Base-by-base conservation (phyloP, 2,113 vertebrate genomes). In the Lota lota region DNA sequence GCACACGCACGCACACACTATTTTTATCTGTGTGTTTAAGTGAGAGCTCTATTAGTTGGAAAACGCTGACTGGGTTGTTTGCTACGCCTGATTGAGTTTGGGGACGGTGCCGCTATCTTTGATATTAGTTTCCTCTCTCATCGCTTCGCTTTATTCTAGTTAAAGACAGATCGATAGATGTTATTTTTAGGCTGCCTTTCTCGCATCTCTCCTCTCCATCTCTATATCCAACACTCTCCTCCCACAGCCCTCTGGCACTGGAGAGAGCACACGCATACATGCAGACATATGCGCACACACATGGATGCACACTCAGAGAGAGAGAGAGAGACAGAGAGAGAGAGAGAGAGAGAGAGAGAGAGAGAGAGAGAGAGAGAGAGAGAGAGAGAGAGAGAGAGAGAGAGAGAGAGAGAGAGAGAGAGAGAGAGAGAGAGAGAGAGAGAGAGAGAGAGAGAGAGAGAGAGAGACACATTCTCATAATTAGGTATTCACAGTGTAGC, bases 121-220 rank as follows among this genome's bases (percentile, higher is more conserved):
- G n/a, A 12, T 40, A 36, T 61, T 24, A 56, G n/a, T n/a, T 61
- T 61, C 4, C 19, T n/a, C 18, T 1, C 20, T 19, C 11, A 22
- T 15, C 8, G 8, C 60, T 63, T 14, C 21, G 18, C 60, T 65
- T 18, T 69, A 57, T 68, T 79, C 22, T 67, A 56, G 28, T 75
- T 72, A 36, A 63, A 65, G 65, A 74, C 40, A 3, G 40, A 84
- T 84, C 66, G 59, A 79, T 77, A 67, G 1, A 17, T 61, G 22
- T 22, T 83, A 69, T 75, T 73, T 82, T 80, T 76, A 74, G 64
- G 20, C 51, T 47, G 10, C 12, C 50, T 3, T 0, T 70, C 16
- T 47, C 11, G 10, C 40, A 47, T 24, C 3, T 67, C 24, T 22
- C 1, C 28, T 59, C 57, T 16, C 10, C 12, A 14, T 61, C 22